Conservation (phyloP, 2,888 invertebrate genomes). For the Cephus spinipes region DNA sequence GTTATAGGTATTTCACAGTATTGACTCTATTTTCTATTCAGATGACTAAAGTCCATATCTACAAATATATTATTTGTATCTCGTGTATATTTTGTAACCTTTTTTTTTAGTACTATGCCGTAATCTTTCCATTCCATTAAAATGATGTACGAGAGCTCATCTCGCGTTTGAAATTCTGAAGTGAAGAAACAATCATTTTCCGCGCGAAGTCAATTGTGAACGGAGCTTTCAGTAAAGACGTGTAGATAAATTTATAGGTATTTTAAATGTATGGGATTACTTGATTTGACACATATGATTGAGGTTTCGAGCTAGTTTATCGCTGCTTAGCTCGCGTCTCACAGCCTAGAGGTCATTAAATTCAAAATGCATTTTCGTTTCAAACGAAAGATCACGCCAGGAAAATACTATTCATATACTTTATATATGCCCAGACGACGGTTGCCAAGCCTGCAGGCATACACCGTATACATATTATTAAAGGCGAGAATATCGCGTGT, state of each 20-base stretch:
- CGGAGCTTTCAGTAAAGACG: background rate
- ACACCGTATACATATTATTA: background rate
- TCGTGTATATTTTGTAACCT: slow-evolving; percentile 14
- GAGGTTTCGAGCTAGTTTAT: slow-evolving; percentile 63
- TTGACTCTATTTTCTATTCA: slow-evolving; percentile 63
- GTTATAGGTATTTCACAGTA: slow-evolving; percentile 62
- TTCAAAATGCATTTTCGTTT: slow-evolving; percentile 39
- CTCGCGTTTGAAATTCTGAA: background rate
- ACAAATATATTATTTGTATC: slow-evolving; percentile 58
- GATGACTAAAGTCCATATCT: slow-evolving; percentile 59
- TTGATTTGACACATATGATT: slow-evolving; percentile 66
- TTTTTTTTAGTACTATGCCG: slow-evolving; percentile 26
- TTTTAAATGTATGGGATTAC: slow-evolving; percentile 52
- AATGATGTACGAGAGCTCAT: background rate
- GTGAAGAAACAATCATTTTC: slow-evolving; percentile 14
- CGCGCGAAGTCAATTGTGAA: slow-evolving; percentile 12
- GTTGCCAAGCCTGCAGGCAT: slow-evolving; percentile 34
- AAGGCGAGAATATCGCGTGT: background rate
- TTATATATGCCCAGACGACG: slow-evolving; percentile 31
- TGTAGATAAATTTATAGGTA: slow-evolving; percentile 42
- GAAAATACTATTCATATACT: background rate
- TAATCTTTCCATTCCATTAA: slow-evolving; percentile 22
- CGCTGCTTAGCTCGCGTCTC: slow-evolving; percentile 64
- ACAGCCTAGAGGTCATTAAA: slow-evolving; percentile 64
- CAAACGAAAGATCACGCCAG: slow-evolving; percentile 36